Conservation (phyloP, 2,888 invertebrate species). For the Dorcus parallelipipedus region DNA sequence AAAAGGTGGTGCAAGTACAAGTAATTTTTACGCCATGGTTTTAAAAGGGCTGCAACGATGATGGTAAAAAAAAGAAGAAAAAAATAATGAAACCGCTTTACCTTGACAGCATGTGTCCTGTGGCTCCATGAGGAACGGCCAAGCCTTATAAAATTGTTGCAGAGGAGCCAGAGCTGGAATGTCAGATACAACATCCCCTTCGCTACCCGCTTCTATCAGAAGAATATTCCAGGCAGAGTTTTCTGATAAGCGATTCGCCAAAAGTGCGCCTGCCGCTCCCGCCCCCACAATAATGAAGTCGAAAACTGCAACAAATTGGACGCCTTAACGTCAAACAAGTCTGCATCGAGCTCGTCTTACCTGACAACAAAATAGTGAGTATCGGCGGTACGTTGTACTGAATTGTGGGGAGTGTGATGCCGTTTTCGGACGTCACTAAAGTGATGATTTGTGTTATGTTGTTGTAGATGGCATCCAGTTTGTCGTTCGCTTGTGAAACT, state of each 20-base stretch:
- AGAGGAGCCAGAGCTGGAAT: slow-evolving; percentile 53
- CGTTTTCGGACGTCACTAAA: no score
- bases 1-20: no score
- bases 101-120: slow-evolving; percentile 54
- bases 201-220: slow-evolving; percentile 61
- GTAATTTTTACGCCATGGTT: not conserved
- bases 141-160: slow-evolving; percentile 57
- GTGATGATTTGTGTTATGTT: no score
- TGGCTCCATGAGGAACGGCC: slow-evolving; percentile 58
- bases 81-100: slow-evolving; percentile 18
- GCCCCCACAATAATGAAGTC: slow-evolving; percentile 18
- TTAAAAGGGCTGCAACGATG: no score
- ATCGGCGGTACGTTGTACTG: no score
- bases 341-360: no score
- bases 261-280: slow-evolving; percentile 18
- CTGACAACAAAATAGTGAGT: no score
- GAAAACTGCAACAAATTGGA: slow-evolving; percentile 5
- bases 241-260: slow-evolving; percentile 17
- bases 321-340: no score
- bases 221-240: slow-evolving; percentile 55
- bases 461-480: no score
- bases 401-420: no score
- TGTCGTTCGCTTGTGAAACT: no score
- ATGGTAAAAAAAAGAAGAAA: no score
- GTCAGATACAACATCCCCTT: slow-evolving; percentile 52